These are phyloP conservation scores for Columbina picui DNA, from an alignment of 2,113 vertebrate species.

Conservation along the genomic window DNA sequence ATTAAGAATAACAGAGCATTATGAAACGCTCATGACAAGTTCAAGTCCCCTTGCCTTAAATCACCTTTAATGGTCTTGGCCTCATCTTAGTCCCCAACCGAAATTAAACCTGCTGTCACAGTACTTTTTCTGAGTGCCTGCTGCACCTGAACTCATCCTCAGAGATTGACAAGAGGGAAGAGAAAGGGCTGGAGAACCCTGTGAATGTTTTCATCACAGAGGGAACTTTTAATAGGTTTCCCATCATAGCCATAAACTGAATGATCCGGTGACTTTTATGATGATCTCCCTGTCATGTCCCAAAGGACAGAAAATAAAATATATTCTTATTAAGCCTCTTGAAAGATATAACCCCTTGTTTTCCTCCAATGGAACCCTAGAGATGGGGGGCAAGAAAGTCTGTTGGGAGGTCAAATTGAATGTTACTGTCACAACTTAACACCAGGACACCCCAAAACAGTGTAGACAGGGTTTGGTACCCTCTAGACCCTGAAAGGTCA, in stretches of 20 bases:
- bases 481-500: neutral
- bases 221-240: slow-evolving; percentile 41
- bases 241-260: slow-evolving; percentile 44
- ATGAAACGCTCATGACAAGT: slow-evolving; percentile 47
- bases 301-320: slow-evolving; percentile 61
- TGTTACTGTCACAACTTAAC: neutral
- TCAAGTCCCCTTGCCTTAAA: slow-evolving; percentile 61
- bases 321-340: slow-evolving; percentile 60
- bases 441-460: neutral
- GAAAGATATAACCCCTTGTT: slow-evolving; percentile 45
- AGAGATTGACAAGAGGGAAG: neutral
- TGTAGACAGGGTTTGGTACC: neutral
- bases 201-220: neutral
- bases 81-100: slow-evolving; percentile 5
- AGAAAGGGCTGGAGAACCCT: neutral
- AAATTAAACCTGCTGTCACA: slow-evolving; percentile 50
- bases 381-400: neutral
- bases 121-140: slow-evolving; percentile 5
- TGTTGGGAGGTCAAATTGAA: neutral
- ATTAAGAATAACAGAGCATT: slow-evolving; percentile 54
- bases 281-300: neutral
- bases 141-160: slow-evolving; percentile 21
- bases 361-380: neutral
- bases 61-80: slow-evolving; percentile 55
- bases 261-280: neutral